A percentile compares a stretch with the other conserved stretches of the same genome.
These are phyloP conservation scores for Pseudomugil gertrudae DNA, from an alignment of 2,797 vertebrate species.

Conservation along the genomic window DNA sequence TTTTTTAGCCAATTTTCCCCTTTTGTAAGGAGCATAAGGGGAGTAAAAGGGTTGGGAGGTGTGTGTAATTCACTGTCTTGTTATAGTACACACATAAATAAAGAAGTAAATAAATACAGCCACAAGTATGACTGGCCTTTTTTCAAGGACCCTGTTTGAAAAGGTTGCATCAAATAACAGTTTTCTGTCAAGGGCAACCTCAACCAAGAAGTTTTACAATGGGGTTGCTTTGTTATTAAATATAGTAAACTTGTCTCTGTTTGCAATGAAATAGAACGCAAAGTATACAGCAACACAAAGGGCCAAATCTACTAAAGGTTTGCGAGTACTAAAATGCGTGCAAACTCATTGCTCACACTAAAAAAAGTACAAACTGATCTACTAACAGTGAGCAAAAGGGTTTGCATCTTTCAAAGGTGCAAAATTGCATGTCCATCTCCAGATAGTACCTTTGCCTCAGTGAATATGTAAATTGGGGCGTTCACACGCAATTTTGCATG, in stretches of 20 bases:
- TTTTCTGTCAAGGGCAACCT: constrained; percentile 21
- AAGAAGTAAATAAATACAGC: constrained; percentile 22
- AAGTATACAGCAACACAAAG: constrained; percentile 4
- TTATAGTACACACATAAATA: constrained; percentile 41
- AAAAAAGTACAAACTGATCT: too few species aligned
- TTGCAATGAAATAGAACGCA: constrained; percentile 19
- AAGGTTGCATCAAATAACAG: constrained; percentile 38
- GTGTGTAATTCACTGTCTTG: constrained; percentile 41
- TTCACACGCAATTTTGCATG: too few species aligned
- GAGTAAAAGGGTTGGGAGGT: constrained; percentile 10
- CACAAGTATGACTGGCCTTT: constrained; percentile 15
- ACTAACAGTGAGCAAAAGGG: too few species aligned
- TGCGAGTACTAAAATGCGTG: too few species aligned
- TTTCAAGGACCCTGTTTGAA: constrained; percentile 31
- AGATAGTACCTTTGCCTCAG: too few species aligned
- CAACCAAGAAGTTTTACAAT: constrained; percentile 13
- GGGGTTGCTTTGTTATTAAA: neutral
- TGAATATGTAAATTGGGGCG: too few species aligned
- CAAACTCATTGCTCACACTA: too few species aligned
- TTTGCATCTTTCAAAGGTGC: too few species aligned
- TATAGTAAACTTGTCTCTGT: constrained; percentile 13
- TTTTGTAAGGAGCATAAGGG: constrained; percentile 42
- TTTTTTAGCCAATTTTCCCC: constrained; percentile 28
- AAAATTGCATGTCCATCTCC: too few species aligned
- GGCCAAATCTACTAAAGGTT: constrained; percentile 14